Evolutionary conservation across 2,797 vertebrate genomes (phyloP).

Genomic region (Dryobates pubescens): DNA sequence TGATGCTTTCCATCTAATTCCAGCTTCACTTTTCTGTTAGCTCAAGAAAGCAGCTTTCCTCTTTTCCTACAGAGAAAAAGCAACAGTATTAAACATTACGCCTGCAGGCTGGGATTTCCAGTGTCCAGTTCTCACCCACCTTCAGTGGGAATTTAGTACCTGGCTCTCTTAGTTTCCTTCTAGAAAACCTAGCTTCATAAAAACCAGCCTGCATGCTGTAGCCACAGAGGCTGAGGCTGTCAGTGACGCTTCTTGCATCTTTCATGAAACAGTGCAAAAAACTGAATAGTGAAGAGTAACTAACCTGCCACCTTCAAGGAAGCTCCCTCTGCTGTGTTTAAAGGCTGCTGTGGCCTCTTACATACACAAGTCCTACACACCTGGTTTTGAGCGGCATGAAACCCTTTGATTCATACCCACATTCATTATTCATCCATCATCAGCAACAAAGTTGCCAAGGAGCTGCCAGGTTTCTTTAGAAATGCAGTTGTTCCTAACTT

Average conservation of each 20-base stretch:
- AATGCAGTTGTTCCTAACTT: neutral
- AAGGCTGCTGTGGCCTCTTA: neutral
- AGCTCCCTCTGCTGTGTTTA: neutral
- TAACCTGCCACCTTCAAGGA: neutral
- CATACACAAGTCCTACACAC: neutral
- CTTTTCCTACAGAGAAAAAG: neutral
- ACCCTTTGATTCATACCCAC: neutral
- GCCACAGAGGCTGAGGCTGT: neutral
- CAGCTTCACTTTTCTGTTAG: neutral
- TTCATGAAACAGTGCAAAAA: neutral
- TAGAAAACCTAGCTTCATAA: neutral
- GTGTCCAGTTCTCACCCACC: neutral
- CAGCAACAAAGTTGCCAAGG: neutral
- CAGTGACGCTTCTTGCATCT: neutral
- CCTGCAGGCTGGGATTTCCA: neutral
- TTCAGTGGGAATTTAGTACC: neutral
- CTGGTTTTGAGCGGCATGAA: neutral
- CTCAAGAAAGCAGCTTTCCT: neutral
- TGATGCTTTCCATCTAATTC: neutral
- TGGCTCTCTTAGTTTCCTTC: neutral
- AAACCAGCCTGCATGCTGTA: neutral
- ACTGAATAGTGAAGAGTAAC: neutral
- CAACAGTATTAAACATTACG: neutral
- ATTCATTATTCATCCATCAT: neutral
- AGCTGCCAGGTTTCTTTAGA: neutral